Conservation (phyloP, 2,113 vertebrate genomes). For the Rhinichthys klamathensis region DNA sequence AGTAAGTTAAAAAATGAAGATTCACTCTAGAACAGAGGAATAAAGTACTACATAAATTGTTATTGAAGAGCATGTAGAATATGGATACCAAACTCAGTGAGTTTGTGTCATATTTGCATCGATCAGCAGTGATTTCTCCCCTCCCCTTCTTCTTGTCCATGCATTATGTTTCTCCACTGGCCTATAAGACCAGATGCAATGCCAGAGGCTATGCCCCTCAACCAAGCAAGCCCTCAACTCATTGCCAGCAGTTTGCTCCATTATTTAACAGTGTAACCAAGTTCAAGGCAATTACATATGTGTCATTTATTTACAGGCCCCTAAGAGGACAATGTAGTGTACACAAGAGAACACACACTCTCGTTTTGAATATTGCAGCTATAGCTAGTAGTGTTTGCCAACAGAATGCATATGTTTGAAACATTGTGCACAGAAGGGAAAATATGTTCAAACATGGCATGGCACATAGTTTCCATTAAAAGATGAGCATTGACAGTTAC, state of each 20-base stretch:
- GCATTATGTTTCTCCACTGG: constrained; percentile 49
- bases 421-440: constrained; percentile 16
- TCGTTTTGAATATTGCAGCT: constrained; percentile 42
- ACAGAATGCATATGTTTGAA: constrained; percentile 44
- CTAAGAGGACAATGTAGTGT: constrained; percentile 49
- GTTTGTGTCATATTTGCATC: constrained; percentile 30
- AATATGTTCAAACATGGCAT: constrained; percentile 21
- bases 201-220: constrained; percentile 56
- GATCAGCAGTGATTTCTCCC: constrained; percentile 18
- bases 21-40: not conserved
- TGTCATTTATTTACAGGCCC: constrained; percentile 53
- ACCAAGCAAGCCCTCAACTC: constrained; percentile 55
- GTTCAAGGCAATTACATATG: constrained; percentile 59
- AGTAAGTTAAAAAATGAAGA: not conserved
- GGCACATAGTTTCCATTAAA: not conserved
- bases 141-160: constrained; percentile 37
- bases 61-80: not conserved
- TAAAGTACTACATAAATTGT: not conserved
- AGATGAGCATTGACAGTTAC: not conserved
- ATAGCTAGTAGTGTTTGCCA: constrained; percentile 36
- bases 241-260: constrained; percentile 59
- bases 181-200: constrained; percentile 60
- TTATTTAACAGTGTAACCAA: constrained; percentile 57
- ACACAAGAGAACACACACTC: constrained; percentile 49
- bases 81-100: not conserved